phyloP scores from a whole-genome alignment of 2,113 vertebrate genomes.

The Puma concolor region DNA sequence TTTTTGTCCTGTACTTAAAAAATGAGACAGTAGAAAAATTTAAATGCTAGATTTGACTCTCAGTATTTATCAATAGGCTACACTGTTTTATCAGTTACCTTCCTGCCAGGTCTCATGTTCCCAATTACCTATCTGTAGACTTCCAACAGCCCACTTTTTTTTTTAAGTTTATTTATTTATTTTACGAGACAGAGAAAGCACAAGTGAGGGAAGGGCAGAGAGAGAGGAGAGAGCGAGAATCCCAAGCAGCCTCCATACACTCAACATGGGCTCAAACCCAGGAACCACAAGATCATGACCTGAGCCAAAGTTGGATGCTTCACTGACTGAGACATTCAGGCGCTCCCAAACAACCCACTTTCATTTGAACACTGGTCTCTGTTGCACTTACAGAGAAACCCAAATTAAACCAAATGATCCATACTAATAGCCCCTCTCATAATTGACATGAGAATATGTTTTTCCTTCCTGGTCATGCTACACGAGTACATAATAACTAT shows the following conservation, averaged over 20 bases:
- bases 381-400: fast-evolving
- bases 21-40: not conserved
- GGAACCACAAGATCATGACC: no score
- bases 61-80: not conserved
- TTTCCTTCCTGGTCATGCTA: not conserved
- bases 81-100: not conserved
- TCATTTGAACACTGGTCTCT: not conserved
- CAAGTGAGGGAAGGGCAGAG: no score
- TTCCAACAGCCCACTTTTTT: not conserved
- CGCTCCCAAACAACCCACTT: no score
- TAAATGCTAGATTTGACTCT: not conserved
- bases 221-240: no score
- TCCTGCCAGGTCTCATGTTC: not conserved
- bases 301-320: no score
- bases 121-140: no score
- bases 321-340: no score
- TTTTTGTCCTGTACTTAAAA: not conserved
- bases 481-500: not conserved
- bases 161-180: not conserved
- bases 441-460: not conserved
- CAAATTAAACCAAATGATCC: not conserved
- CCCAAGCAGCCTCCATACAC: no score
- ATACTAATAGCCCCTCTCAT: not conserved
- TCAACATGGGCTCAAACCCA: no score
- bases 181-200: no score